A percentile compares a stretch with the other conserved stretches of the same genome.
Conservation (phyloP, 1,140 invertebrate genomes). For the Neuroterus valhalla region DNA sequence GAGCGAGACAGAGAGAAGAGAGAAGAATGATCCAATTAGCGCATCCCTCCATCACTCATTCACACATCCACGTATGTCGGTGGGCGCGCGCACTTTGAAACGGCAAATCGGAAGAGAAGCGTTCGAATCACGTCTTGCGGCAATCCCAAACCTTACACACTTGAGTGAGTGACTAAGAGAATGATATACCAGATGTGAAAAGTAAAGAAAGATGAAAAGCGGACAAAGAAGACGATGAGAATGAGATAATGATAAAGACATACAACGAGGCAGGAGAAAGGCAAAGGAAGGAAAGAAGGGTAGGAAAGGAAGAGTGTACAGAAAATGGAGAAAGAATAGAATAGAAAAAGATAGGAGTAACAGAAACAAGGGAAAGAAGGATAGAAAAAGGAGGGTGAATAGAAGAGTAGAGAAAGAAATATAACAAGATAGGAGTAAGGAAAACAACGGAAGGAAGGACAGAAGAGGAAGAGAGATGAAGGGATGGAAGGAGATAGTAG, state of each 20-base stretch:
- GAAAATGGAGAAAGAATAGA: not conserved
- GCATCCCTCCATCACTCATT: constrained; percentile 34
- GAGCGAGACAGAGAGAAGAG: constrained; percentile 20
- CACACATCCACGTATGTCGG: constrained; percentile 38
- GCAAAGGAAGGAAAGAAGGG: not conserved
- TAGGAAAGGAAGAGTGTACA: not conserved
- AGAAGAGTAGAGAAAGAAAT: too few species aligned
- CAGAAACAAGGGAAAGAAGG: not conserved
- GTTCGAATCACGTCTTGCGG: constrained; percentile 39
- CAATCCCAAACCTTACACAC: constrained; percentile 42
- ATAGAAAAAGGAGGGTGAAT: not conserved
- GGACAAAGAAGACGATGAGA: not conserved
- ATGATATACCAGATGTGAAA: constrained; percentile 30
- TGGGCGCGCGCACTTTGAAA: not conserved
- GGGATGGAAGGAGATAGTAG: too few species aligned
- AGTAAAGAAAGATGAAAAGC: not conserved
- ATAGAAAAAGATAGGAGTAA: not conserved
- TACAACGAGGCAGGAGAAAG: not conserved
- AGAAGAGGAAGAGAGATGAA: too few species aligned
- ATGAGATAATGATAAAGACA: too few species aligned
- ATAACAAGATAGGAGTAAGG: too few species aligned
- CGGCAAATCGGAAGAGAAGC: constrained; percentile 30
- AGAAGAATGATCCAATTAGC: constrained; percentile 46
- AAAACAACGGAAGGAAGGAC: not conserved
- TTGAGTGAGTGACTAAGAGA: constrained; percentile 16